Evolutionary conservation across 2,113 vertebrate genomes (phyloP).

Genomic region (Coryphaenoides rupestris): DNA sequence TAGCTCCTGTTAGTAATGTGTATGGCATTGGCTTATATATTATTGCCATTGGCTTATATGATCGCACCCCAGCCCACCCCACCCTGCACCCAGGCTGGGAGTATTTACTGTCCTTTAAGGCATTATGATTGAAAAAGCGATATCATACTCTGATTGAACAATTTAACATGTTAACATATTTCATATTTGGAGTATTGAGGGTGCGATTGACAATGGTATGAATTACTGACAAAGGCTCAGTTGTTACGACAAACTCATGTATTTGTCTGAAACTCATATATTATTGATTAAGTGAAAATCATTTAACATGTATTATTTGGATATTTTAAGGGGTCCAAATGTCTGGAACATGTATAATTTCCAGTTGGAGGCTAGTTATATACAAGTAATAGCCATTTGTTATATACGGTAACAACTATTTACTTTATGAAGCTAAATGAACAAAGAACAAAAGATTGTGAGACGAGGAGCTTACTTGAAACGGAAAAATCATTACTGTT

Average conservation of each 20-base stretch:
- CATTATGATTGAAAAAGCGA: constrained; percentile 72
- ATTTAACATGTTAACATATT: no score
- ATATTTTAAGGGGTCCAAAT: no score
- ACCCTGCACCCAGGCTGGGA: constrained; percentile 49
- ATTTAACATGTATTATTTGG: no score
- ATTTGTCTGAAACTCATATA: no score
- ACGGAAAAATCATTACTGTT: constrained; percentile 28
- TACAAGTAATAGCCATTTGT: no score
- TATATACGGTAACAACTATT: neutral
- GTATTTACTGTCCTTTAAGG: constrained; percentile 61
- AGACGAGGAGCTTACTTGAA: constrained; percentile 32
- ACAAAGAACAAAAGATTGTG: constrained; percentile 51
- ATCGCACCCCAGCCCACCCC: no score
- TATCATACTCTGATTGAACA: constrained; percentile 16
- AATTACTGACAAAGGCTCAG: no score
- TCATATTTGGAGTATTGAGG: constrained; percentile 12
- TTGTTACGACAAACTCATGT: no score
- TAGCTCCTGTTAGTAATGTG: constrained; percentile 46
- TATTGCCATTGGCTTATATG: no score
- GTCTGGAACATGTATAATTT: no score
- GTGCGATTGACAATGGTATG: no score
- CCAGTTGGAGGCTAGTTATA: constrained; percentile 3
- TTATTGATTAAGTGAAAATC: no score
- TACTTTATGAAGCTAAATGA: constrained; percentile 66
- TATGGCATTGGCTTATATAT: constrained; percentile 78